Percentiles rank a stretch among this genome's conserved stretches.
These are phyloP conservation scores for Zosterops borbonicus DNA, from an alignment of 2,113 vertebrate species.

Conservation along the genomic window DNA sequence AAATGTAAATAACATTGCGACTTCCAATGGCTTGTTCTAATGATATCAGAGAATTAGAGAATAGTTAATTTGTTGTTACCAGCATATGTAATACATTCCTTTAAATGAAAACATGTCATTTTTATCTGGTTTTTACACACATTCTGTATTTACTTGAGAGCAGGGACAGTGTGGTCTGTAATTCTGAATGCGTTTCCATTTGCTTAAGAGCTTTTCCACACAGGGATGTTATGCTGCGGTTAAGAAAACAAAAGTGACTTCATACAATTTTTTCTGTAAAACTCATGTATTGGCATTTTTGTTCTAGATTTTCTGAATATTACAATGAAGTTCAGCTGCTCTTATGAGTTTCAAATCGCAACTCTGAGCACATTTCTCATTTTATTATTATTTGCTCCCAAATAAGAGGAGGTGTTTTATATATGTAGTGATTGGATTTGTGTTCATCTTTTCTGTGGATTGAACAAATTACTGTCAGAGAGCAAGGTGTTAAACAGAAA, in stretches of 20 bases:
- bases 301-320: neutral
- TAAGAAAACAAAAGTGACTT: neutral
- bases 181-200: neutral
- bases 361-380: neutral
- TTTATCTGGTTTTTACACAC: neutral
- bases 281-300: neutral
- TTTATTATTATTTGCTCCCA: neutral
- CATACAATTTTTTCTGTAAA: neutral
- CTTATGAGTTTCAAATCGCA: neutral
- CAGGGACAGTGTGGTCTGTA: neutral
- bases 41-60: neutral
- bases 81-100: neutral
- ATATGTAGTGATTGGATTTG: neutral
- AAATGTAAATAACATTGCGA: neutral
- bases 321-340: neutral
- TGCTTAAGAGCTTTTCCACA: neutral
- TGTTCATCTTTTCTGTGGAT: neutral
- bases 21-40: neutral
- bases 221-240: neutral
- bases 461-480: neutral
- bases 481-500: neutral
- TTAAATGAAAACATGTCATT: neutral
- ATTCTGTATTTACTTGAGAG: neutral
- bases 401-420: neutral
- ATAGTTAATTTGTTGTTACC: neutral